Conservation (phyloP, 2,888 invertebrate species). For the Tenodera sinensis region DNA sequence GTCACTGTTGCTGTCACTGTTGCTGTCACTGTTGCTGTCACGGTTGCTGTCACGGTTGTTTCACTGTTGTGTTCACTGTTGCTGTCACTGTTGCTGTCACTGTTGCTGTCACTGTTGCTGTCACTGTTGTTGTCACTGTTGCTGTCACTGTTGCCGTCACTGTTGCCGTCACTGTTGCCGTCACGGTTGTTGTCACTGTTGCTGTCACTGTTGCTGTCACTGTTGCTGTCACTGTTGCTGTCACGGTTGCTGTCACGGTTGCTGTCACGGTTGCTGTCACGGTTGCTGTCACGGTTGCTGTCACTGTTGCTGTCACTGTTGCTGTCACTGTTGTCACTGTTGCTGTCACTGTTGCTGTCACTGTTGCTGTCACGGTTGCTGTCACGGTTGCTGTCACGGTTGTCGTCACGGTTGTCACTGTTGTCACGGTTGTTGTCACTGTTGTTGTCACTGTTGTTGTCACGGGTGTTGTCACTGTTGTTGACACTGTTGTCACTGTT, state of each 20-base stretch:
- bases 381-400: slow-evolving; percentile 5
- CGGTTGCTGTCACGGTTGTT: background rate
- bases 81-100: slow-evolving; percentile 13
- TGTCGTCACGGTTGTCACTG: background rate
- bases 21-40: too few relatives aligned
- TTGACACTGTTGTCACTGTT: background rate
- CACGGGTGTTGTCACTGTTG: slow-evolving; percentile 5
- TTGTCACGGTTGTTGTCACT: too few relatives aligned
- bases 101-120: slow-evolving; percentile 2
- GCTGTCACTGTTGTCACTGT: slow-evolving; percentile 7
- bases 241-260: background rate
- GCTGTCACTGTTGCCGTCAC: background rate
- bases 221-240: background rate
- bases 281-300: background rate
- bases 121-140: background rate
- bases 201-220: background rate
- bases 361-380: background rate
- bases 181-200: too few relatives aligned
- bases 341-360: slow-evolving; percentile 4
- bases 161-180: too few relatives aligned
- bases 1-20: too few relatives aligned
- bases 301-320: slow-evolving; percentile 12
- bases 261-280: background rate
- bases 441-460: background rate
- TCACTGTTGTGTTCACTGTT: slow-evolving; percentile 10